A percentile compares a stretch with the other conserved stretches of the same genome.
Evolutionary conservation across 2,113 vertebrate genomes (phyloP).

Genomic region (Hyperopisus bebe): DNA sequence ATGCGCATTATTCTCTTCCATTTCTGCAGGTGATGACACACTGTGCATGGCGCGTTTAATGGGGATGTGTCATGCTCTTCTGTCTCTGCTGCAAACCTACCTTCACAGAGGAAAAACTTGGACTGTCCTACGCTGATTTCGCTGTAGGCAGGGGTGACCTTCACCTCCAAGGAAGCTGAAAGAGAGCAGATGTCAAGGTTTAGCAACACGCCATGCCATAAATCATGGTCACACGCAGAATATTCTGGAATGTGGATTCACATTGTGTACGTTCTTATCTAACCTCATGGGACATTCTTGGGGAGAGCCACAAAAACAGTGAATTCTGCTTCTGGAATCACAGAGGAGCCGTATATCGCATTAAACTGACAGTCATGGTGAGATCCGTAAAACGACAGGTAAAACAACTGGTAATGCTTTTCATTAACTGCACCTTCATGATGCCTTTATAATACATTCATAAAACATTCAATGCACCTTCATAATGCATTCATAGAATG

Average conservation of each 20-base stretch:
- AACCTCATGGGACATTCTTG: neutral
- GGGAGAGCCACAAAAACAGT: neutral
- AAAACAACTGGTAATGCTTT: neutral
- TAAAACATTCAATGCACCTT: neutral
- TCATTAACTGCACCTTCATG: neutral
- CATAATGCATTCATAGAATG: neutral
- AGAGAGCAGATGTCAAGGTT: constrained; percentile 10
- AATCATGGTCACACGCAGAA: neutral
- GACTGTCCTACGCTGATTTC: constrained; percentile 97
- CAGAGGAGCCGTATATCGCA: neutral
- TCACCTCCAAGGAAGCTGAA: constrained; percentile 84
- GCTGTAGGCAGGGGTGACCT: constrained; percentile 84
- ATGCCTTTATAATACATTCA: neutral
- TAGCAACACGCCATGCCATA: neutral
- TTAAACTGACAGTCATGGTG: neutral
- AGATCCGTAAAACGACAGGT: neutral
- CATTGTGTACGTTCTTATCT: neutral
- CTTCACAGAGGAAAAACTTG: constrained; percentile 96
- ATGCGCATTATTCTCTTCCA: neutral
- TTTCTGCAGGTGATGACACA: neutral
- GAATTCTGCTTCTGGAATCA: neutral
- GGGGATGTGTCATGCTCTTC: neutral
- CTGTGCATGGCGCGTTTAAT: neutral
- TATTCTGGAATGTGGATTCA: neutral
- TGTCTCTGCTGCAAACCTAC: constrained; percentile 50